Evolutionary conservation across 2,797 vertebrate species (phyloP), one percentile per base, ranked within the genome.

Genomic region (Stomatorhinus walkeri): DNA sequence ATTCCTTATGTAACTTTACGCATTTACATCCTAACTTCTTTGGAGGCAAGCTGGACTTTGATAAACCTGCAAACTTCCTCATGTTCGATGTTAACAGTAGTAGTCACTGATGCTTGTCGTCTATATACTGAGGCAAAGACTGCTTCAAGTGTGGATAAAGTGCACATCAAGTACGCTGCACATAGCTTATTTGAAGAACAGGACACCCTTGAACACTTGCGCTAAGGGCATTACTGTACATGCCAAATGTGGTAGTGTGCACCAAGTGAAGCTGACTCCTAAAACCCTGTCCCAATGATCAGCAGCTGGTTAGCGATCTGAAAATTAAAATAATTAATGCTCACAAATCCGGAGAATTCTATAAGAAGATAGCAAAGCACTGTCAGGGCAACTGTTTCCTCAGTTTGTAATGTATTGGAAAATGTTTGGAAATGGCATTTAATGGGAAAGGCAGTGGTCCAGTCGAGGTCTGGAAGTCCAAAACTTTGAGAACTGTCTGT

Each of bases 261-360:
- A 59, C n/a, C n/a, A 28, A 64, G 61, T 4, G 8, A 88, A 87
- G 59, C 89, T 46, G 22, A 86, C 81, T 85, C 56, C 87, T 88
- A n/a, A 86, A 89, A 89, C 85, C 54, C 87, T 88, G 64, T 61
- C 64, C 54, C 51, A 89, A 46, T 8, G 87, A 51, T 81, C 89
- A 64, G 68, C 89, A 89, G 8, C 61, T 89, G 52, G 51, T 22
- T 48, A 83, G 79, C 19, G 19, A 40, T 48, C 79, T 48, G 79
- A 83, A 83, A 83, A 22, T 46, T 48, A 48, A 83, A 48, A 22
- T 84, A 48, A 84, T 48, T n/a, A 10, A 48, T 84, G 43, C n/a
- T 40, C 79, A 84, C 43, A 84, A 84, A 84, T 36, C 81, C 0
- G n/a, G 43, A 84, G 81, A 49, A n/a, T n/a, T 46, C 19, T 84